These are phyloP conservation scores for Probaryconus sp. DNA, from an alignment of 1,140 invertebrate genomes.

Conservation along the genomic window DNA sequence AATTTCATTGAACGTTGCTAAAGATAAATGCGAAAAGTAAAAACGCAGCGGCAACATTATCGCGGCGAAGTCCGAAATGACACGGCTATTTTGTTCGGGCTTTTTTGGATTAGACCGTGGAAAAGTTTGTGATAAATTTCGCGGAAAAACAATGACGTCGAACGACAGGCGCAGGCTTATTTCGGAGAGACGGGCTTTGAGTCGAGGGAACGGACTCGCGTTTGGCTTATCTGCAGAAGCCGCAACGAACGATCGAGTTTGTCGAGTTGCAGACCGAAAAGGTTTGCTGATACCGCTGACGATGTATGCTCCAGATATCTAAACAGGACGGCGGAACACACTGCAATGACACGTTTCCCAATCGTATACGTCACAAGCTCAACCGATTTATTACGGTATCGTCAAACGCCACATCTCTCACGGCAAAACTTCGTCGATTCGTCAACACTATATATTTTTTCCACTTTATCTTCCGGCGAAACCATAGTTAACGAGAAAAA, in stretches of 20 bases:
- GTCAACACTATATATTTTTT: constrained; percentile 35
- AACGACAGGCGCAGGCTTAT: constrained; percentile 49
- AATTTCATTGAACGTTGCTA: too few relatives aligned
- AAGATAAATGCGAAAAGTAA: too few relatives aligned
- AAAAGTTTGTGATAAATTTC: constrained; percentile 57
- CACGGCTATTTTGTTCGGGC: too few relatives aligned
- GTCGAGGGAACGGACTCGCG: constrained; percentile 45
- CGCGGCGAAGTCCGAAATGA: too few relatives aligned
- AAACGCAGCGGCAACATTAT: too few relatives aligned
- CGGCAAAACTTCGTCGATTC: constrained; percentile 50
- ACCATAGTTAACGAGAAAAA: too few relatives aligned
- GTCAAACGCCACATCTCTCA: constrained; percentile 49
- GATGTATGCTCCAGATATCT: constrained; percentile 60
- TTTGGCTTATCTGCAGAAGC: constrained; percentile 58
- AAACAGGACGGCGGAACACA: constrained; percentile 56
- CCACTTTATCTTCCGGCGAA: constrained; percentile 28
- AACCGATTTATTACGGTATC: constrained; percentile 55
- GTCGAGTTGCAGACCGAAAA: constrained; percentile 54
- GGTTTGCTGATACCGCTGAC: constrained; percentile 59
- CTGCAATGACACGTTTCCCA: constrained; percentile 59
- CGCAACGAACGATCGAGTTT: constrained; percentile 61
- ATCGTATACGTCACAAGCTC: constrained; percentile 56
- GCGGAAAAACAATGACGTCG: constrained; percentile 51
- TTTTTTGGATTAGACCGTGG: constrained; percentile 39
- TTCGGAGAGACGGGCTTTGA: constrained; percentile 39